Base-by-base conservation (phyloP, 2,797 vertebrate species). In the Dicrostonyx torquatus region DNA sequence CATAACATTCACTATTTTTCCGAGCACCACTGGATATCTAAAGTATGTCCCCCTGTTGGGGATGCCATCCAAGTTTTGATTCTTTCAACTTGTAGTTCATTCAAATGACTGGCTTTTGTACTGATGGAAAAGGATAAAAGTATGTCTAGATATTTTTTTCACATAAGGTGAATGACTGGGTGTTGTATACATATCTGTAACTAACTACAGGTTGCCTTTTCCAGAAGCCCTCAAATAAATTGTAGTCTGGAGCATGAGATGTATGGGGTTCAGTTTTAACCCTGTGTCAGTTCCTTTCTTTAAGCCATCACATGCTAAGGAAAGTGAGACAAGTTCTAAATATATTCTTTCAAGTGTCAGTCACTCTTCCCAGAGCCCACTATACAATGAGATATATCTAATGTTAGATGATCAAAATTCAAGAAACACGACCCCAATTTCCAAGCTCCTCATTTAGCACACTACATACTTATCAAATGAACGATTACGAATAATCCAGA, bases 401-500 rank as follows among this genome's bases (percentile, higher is more conserved):
- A 72, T 73, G 40, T 91, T 75, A 75, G 15, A 72, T 88, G 83
- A 86, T 40, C 10, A 22, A 68, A 82, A n/a, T 92, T 58, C 45
- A 94, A 93, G 48, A 78, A 82, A 40, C 18, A 78, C 29, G 70
- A 20, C 8, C 29, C n/a, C 5, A 73, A 17, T 82, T 88, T 88
- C 62, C 50, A 88, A 93, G 66, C 62, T 34, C 31, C 31, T 43
- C 26, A 43, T 53, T 83, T 84, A 29, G 86, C 83, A 79, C 13
- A 72, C n/a, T 64, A 84, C 24, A 66, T 40, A 66, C 31, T 77
- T 90, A 83, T 31, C 31, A 92, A 90, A 91, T 77, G 55, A 84
- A 6, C 34, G 55, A n/a, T 91, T 45, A 10, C 24, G 89, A 91
- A 45, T 2, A 8, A 20, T 29, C 43, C 89, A 15, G 5, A 66